phyloP scores from a whole-genome alignment of 2,113 vertebrate species.

The Morone chrysops region DNA sequence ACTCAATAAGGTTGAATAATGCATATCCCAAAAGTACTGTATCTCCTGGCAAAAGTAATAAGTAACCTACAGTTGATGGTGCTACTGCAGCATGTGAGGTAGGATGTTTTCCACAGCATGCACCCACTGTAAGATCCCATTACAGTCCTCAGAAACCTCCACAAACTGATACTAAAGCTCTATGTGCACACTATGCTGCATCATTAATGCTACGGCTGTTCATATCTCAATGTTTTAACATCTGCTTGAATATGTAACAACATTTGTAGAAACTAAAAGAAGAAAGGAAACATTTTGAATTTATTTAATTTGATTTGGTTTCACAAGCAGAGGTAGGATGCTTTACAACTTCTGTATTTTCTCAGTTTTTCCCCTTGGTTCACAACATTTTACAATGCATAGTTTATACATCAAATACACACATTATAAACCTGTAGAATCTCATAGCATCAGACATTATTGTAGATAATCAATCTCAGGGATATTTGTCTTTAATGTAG shows the following conservation, averaged over 20 bases:
- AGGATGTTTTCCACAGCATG: neutral
- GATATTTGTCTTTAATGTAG: neutral
- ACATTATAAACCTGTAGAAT: constrained; percentile 5
- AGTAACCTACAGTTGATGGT: neutral
- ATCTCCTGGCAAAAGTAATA: neutral
- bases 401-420: neutral
- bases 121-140: neutral
- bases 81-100: neutral
- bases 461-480: neutral
- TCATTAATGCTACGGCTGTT: neutral
- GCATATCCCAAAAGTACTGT: neutral
- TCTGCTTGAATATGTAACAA: neutral
- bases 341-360: neutral
- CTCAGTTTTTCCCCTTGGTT: neutral
- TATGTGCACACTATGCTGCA: neutral
- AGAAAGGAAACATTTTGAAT: neutral
- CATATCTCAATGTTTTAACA: neutral
- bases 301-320: constrained; percentile 14
- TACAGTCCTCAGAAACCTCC: neutral
- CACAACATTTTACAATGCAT: neutral
- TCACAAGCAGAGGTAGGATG: neutral
- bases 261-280: too few relatives aligned
- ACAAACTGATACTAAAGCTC: too few relatives aligned
- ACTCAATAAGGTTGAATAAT: neutral
- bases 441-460: neutral